Conservation (phyloP, 2,888 invertebrate species). For the Digitonthophagus gazella region DNA sequence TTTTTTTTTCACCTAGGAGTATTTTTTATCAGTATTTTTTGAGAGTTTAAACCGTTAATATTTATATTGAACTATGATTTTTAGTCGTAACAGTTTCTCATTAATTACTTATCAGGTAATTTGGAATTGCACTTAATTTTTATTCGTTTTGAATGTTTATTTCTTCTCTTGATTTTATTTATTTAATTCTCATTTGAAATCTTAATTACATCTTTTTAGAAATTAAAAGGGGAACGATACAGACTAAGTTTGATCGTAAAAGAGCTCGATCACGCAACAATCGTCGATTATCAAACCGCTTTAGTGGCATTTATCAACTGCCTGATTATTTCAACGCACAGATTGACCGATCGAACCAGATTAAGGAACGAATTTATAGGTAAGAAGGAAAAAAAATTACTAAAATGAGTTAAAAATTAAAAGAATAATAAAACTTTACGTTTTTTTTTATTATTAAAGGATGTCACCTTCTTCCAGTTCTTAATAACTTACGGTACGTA, state of each 20-base stretch:
- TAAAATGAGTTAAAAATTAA: background rate
- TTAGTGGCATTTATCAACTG: conserved; percentile 94
- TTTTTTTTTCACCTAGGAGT: background rate
- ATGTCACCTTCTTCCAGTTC: conserved; percentile 81
- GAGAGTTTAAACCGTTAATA: background rate
- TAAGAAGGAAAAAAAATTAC: conserved; percentile 55
- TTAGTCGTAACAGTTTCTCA: background rate
- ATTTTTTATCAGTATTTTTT: background rate
- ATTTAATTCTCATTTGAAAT: background rate
- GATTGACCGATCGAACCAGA: conserved; percentile 80
- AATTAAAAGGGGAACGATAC: conserved; percentile 82
- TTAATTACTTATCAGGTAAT: background rate
- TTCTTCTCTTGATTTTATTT: background rate
- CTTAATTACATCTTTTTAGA: conserved; percentile 55
- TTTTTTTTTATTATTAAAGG: conserved; percentile 60
- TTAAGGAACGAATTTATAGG: conserved; percentile 95
- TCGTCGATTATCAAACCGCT: conserved; percentile 87
- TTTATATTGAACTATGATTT: too few species aligned
- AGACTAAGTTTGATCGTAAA: conserved; percentile 84
- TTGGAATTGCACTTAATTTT: background rate
- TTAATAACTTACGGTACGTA: conserved; percentile 81
- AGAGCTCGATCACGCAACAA: conserved; percentile 78
- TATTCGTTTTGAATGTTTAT: too few species aligned
- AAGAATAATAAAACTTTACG: background rate
- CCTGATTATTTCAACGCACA: conserved; percentile 86